Conservation (phyloP, 1,140 invertebrate genomes). For the Brachionus angularis region DNA sequence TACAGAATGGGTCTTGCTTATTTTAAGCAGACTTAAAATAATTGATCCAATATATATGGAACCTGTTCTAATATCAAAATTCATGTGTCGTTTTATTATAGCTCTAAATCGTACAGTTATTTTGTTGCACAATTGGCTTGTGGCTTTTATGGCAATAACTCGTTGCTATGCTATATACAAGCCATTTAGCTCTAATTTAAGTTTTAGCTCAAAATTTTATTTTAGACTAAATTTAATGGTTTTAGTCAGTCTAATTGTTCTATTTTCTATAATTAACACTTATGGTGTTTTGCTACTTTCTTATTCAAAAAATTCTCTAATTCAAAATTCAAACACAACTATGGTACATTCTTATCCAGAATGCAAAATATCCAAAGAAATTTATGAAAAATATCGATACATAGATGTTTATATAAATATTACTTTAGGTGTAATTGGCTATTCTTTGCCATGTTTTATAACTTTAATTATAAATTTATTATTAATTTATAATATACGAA, state of each 20-base stretch:
- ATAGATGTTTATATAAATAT: constrained; percentile 41
- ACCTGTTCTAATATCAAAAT: constrained; percentile 29
- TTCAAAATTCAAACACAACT: neutral
- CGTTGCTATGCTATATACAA: constrained; percentile 41
- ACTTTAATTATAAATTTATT: constrained; percentile 34
- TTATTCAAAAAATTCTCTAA: neutral
- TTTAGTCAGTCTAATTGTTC: constrained; percentile 8
- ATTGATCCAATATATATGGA: constrained; percentile 20
- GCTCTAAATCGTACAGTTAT: constrained; percentile 24
- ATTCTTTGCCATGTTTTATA: constrained; percentile 39
- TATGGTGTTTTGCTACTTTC: constrained; percentile 36
- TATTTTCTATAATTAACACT: constrained; percentile 32
- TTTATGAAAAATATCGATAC: constrained; percentile 23
- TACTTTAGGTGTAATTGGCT: constrained; percentile 21
- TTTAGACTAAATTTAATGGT: constrained; percentile 17
- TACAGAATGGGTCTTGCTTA: constrained; percentile 10
- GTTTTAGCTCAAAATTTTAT: constrained; percentile 42
- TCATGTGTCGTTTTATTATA: constrained; percentile 42
- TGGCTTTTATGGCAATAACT: constrained; percentile 30
- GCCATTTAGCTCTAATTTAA: constrained; percentile 19
- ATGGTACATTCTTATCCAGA: neutral
- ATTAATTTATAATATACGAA: constrained; percentile 29
- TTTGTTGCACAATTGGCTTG: constrained; percentile 30
- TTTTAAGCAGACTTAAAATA: constrained; percentile 4
- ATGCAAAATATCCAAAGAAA: constrained; percentile 12